Evolutionary conservation across 1,140 invertebrate species (phyloP).

Genomic region (Phortica variegata): DNA sequence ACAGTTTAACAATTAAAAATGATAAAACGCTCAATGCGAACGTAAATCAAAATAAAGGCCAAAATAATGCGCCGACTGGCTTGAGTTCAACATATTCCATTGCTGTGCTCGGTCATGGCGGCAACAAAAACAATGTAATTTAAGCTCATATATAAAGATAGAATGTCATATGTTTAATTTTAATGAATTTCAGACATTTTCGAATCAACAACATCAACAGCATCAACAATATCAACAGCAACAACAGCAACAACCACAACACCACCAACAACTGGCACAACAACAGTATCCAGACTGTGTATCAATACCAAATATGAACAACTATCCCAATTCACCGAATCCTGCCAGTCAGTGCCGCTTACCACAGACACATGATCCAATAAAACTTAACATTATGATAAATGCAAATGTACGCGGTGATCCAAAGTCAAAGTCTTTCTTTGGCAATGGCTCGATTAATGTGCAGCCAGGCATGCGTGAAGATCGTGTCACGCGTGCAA

Average conservation of each 20-base stretch:
- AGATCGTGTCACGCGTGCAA: background rate
- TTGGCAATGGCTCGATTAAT: constrained; percentile 39
- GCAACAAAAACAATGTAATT: no score
- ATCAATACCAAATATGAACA: constrained; percentile 8
- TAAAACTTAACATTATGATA: constrained; percentile 39
- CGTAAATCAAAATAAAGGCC: no score
- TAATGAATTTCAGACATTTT: background rate
- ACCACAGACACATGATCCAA: constrained; percentile 5
- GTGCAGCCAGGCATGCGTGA: constrained; percentile 15
- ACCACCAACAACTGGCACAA: background rate
- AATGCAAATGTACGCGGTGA: constrained; percentile 38
- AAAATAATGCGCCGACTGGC: no score
- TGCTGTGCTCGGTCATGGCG: no score
- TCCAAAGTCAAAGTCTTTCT: constrained; percentile 33
- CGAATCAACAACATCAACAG: constrained; percentile 4
- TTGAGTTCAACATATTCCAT: no score
- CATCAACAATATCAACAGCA: constrained; percentile 3
- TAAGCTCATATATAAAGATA: no score
- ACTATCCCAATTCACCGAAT: background rate
- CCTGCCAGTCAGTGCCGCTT: background rate
- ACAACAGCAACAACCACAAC: background rate
- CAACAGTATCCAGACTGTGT: background rate
- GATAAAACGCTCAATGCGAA: no score
- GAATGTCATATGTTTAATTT: no score
- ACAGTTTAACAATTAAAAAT: no score